Evolutionary conservation across 2,888 invertebrate species (phyloP), one percentile per base, ranked within the genome.

Genomic region (Hypomecis atomaria): DNA sequence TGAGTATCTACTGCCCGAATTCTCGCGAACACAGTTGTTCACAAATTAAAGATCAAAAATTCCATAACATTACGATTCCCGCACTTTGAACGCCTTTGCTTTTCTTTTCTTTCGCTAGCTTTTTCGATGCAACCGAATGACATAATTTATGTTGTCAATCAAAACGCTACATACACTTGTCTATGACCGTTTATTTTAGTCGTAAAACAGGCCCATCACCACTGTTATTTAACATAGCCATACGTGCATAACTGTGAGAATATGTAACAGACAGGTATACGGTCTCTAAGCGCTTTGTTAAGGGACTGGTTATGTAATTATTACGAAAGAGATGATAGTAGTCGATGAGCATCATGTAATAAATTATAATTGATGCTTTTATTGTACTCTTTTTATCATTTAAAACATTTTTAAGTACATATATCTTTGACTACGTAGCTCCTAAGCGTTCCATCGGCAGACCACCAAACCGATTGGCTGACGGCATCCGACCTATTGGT

Each of bases 201-300:
- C 60, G 50, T 67, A 58, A 62, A 66, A 59, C 69, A 60, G 58
- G 71, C 60, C 69, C 68, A 66, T 60, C 60, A 53, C 52, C 64
- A 52, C 65, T 69, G 70, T 72, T 71, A 70, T 68, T 63, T 56
- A 65, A 66, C 65, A 68, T 70, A 43, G 5, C 42, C 34, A 54
- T 23, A 40, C 4, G 9, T 45, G 60, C 65, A 65, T 70, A 72
- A 70, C 67, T 70, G 75, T 78, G 78, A 73, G 73, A 71, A 73
- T 74, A 72, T 71, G 72, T 74, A 75, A 74, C 67, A 62, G 62
- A 62, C 66, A 67, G 67, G 70, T 70, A 71, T 66, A 65, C 67
- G 63, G 61, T 71, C 57, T 67, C 65, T 66, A 66, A 62, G 65
- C 66, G 50, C 62, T 59, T 67, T 67, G 65, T 67, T 62, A 52